Evolutionary conservation across 2,797 vertebrate genomes (phyloP).

Genomic region (Sebastes cheni): DNA sequence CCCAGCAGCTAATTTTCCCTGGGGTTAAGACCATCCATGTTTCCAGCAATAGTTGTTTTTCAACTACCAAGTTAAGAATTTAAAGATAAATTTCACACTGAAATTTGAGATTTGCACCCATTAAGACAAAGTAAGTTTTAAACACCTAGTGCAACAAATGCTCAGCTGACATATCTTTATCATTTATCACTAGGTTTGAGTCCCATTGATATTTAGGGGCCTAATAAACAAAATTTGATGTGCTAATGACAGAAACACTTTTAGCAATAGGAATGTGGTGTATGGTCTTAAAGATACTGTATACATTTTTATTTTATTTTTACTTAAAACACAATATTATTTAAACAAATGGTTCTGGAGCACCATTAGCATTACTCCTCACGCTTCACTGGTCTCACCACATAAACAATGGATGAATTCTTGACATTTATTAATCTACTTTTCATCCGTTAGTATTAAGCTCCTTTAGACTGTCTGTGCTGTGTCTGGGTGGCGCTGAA

Average conservation of each 20-base stretch:
- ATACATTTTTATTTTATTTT: too few relatives aligned
- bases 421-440: conserved; percentile 5
- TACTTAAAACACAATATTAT: background rate
- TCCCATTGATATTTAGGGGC: background rate
- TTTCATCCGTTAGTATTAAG: background rate
- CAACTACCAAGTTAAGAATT: background rate
- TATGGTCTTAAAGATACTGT: background rate
- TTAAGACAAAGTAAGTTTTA: background rate
- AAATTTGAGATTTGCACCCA: background rate
- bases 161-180: background rate
- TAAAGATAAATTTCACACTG: background rate
- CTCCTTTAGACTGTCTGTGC: background rate
- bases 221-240: background rate
- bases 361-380: background rate
- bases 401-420: background rate
- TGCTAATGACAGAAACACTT: background rate
- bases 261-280: background rate
- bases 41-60: background rate
- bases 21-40: background rate
- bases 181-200: background rate
- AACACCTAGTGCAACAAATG: background rate
- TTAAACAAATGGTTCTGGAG: background rate
- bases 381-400: background rate
- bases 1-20: background rate
- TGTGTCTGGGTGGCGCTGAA: background rate